Evolutionary conservation across 2,113 vertebrate species (phyloP).

Genomic region (chimpanzee (Pan troglodytes)): NHGRI_mPanTro3-v2.1_pri NC_072404.2:120010001-120010500

Average conservation of each 20-base stretch:
- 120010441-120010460: background rate
- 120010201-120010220: constrained; percentile 27
- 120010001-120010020: background rate
- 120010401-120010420: constrained; percentile 19
- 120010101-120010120: background rate
- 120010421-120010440: background rate
- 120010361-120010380: background rate
- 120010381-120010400: background rate
- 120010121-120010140: background rate
- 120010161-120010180: background rate
- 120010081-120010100: background rate
- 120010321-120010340: background rate
- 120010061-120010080: background rate
- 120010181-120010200: background rate
- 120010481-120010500: background rate
- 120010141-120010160: background rate
- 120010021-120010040: background rate
- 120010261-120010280: background rate
- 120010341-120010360: background rate
- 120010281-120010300: background rate
- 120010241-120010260: background rate
- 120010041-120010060: background rate
- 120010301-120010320: background rate
- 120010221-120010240: background rate
- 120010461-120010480: constrained; percentile 8